Evolutionary conservation across 2,888 invertebrate genomes (phyloP).

Genomic region (Cryptus viduatorius): DNA sequence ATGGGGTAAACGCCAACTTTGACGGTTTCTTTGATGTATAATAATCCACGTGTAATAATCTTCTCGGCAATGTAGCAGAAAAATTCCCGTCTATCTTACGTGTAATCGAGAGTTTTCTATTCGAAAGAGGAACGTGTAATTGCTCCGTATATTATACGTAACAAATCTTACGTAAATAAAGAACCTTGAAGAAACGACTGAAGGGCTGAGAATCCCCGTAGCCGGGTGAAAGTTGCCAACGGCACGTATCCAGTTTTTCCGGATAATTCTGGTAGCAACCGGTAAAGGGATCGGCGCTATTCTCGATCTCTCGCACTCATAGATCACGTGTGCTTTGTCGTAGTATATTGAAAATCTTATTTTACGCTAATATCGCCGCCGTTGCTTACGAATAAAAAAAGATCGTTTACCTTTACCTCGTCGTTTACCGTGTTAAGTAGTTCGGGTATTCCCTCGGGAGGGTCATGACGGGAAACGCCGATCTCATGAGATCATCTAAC

Average conservation of each 20-base stretch:
- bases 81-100: too few relatives aligned
- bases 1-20: too few relatives aligned
- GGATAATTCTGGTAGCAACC: constrained; percentile 73
- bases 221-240: constrained; percentile 73
- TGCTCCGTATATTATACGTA: constrained; percentile 13
- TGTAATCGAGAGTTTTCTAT: not conserved
- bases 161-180: constrained; percentile 29
- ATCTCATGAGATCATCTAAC: constrained; percentile 11
- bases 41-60: too few relatives aligned
- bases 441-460: constrained; percentile 2
- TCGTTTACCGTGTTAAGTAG: not conserved
- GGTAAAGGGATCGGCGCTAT: constrained; percentile 67
- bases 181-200: constrained; percentile 60
- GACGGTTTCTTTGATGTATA: too few relatives aligned
- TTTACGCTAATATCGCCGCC: not conserved
- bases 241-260: constrained; percentile 57
- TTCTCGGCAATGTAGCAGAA: too few relatives aligned
- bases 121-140: not conserved
- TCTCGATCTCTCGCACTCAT: constrained; percentile 17
- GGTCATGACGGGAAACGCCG: not conserved
- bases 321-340: constrained; percentile 2
- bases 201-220: constrained; percentile 62
- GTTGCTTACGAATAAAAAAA: not conserved
- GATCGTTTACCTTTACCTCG: not conserved
- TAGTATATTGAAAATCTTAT: constrained; percentile 9